These are phyloP conservation scores for Popillia japonica DNA, from an alignment of 1,140 invertebrate genomes.

Conservation along the genomic window DNA sequence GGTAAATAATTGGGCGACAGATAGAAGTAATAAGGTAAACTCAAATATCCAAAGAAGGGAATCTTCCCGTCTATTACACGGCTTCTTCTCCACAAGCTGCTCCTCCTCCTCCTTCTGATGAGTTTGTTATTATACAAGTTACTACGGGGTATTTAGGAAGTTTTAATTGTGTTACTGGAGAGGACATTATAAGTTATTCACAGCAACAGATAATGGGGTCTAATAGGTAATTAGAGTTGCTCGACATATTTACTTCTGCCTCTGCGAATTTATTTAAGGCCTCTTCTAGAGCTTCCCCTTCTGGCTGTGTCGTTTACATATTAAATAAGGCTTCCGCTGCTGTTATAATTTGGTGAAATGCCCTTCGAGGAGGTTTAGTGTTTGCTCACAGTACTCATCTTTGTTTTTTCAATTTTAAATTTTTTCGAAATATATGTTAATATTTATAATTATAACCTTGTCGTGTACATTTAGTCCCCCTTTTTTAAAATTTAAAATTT, in stretches of 20 bases:
- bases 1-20: conserved; percentile 25
- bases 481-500: too few relatives aligned
- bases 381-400: background rate
- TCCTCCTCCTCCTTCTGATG: background rate
- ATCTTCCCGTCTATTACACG: conserved; percentile 7
- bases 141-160: conserved; percentile 22
- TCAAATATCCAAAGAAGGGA: conserved; percentile 19
- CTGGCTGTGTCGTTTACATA: background rate
- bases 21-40: conserved; percentile 20
- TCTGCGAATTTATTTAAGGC: conserved; percentile 7
- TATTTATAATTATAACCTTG: too few relatives aligned
- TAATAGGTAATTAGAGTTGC: conserved; percentile 26
- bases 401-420: background rate
- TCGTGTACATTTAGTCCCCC: too few relatives aligned
- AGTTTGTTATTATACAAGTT: conserved; percentile 29
- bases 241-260: conserved; percentile 29
- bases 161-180: conserved; percentile 21
- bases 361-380: background rate
- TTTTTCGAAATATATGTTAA: too few relatives aligned
- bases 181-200: conserved; percentile 25
- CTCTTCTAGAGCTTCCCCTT: background rate
- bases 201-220: conserved; percentile 26
- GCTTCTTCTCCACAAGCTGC: too few relatives aligned
- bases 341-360: background rate
- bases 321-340: conserved; percentile 22